Percentiles rank a stretch among this genome's conserved stretches.
Evolutionary conservation across 2,888 invertebrate species (phyloP).

Genomic region (Sceliomorpha sp.): DNA sequence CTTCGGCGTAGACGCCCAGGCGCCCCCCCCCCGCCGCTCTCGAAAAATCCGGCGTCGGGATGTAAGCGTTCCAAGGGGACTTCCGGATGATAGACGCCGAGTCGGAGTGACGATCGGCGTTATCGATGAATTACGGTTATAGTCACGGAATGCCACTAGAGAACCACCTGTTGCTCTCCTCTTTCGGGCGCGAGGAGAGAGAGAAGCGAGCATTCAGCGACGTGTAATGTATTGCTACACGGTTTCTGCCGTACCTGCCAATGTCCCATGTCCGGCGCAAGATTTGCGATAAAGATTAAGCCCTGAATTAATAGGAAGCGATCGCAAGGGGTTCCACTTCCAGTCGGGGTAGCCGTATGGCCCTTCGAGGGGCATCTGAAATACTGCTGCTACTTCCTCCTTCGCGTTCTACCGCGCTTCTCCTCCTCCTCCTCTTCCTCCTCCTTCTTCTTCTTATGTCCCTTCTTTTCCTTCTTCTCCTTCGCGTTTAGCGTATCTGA

Average conservation of each 20-base stretch:
- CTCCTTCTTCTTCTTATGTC: too few species aligned
- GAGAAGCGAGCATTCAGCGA: constrained; percentile 17
- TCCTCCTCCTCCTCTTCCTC: too few species aligned
- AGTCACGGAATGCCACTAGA: constrained; percentile 54
- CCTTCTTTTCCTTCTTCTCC: too few species aligned
- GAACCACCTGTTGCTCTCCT: constrained; percentile 54
- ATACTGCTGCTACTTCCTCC: constrained; percentile 42
- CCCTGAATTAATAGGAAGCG: constrained; percentile 65
- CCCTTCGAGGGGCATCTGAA: constrained; percentile 24
- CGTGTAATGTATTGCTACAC: constrained; percentile 48
- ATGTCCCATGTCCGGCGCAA: constrained; percentile 63
- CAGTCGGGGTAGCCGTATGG: constrained; percentile 8
- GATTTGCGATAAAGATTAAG: constrained; percentile 67
- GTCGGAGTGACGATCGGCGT: constrained; percentile 46
- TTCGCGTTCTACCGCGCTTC: constrained; percentile 18
- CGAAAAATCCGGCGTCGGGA: too few species aligned
- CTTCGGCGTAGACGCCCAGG: too few species aligned
- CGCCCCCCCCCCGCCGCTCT: too few species aligned
- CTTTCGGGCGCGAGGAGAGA: constrained; percentile 30
- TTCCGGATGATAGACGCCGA: constrained; percentile 40
- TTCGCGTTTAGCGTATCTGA: constrained; percentile 12
- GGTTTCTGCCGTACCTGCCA: constrained; percentile 62
- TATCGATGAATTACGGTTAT: constrained; percentile 55
- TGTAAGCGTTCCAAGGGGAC: constrained; percentile 3
- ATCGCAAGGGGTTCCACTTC: constrained; percentile 22